Evolutionary conservation across 1,140 invertebrate genomes (phyloP).

Genomic region (Pygmarrhopalites habei): DNA sequence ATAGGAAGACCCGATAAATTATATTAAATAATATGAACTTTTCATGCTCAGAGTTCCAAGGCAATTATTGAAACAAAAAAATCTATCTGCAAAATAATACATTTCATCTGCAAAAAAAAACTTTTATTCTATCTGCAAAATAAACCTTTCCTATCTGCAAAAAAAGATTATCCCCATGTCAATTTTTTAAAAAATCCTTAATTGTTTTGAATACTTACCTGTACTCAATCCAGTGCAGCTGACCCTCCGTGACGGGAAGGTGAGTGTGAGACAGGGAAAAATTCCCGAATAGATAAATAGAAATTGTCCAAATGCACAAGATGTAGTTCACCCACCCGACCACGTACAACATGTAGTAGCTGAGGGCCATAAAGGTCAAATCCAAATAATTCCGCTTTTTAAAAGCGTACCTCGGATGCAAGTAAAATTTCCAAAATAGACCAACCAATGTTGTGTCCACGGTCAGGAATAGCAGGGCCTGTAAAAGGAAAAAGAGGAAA

Average conservation of each 20-base stretch:
- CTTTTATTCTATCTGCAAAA: too few relatives aligned
- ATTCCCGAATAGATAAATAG: constrained; percentile 36
- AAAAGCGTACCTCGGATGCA: constrained; percentile 35
- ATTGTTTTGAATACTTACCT: too few relatives aligned
- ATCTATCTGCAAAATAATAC: too few relatives aligned
- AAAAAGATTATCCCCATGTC: too few relatives aligned
- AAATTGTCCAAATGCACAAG: constrained; percentile 31
- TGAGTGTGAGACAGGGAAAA: constrained; percentile 36
- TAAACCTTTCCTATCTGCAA: too few relatives aligned
- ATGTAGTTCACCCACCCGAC: constrained; percentile 30
- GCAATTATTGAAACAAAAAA: too few relatives aligned
- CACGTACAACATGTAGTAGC: constrained; percentile 31
- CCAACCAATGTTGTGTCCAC: constrained; percentile 35
- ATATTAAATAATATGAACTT: too few relatives aligned
- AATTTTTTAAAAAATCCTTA: too few relatives aligned
- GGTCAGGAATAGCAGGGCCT: constrained; percentile 28
- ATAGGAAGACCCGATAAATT: too few relatives aligned
- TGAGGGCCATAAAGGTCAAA: constrained; percentile 30
- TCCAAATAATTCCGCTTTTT: constrained; percentile 18
- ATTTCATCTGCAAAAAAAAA: too few relatives aligned
- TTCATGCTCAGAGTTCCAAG: too few relatives aligned
- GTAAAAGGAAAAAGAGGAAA: too few relatives aligned
- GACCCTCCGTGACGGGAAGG: constrained; percentile 22
- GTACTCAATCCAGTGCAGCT: constrained; percentile 31
- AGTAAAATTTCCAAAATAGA: constrained; percentile 35